A percentile compares a stretch with the other conserved stretches of the same genome.
phyloP scores from a whole-genome alignment of 2,888 invertebrate species.

The Mythimna impura region DNA sequence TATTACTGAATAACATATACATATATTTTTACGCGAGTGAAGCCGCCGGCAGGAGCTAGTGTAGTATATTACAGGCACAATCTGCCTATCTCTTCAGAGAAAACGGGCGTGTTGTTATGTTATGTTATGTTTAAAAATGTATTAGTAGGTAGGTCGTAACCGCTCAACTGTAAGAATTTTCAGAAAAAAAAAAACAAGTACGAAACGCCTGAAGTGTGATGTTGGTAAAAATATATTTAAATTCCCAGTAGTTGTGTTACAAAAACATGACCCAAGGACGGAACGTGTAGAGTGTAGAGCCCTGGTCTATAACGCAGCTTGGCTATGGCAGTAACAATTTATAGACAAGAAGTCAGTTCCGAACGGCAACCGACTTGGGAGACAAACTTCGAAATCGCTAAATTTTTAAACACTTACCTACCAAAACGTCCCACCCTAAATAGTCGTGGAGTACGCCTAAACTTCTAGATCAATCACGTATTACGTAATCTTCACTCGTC shows the following conservation, averaged over 20 bases:
- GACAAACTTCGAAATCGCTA: constrained; percentile 19
- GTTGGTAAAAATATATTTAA: background rate
- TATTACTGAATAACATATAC: no score
- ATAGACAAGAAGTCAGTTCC: background rate
- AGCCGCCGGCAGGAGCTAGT: no score
- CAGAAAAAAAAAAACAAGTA: background rate
- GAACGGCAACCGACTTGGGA: background rate
- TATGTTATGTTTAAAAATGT: background rate
- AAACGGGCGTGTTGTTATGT: background rate
- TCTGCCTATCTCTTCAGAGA: background rate
- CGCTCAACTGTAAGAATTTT: background rate
- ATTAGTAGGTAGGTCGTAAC: background rate
- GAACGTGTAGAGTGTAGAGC: background rate
- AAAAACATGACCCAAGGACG: background rate
- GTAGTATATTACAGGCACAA: background rate
- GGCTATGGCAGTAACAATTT: constrained; percentile 16
- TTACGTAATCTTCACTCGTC: background rate
- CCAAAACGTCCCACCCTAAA: constrained; percentile 9
- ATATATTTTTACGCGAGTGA: no score
- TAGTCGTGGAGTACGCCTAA: background rate
- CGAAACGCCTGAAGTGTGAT: background rate
- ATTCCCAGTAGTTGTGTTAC: background rate
- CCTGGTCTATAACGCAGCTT: background rate
- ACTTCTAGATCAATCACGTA: constrained; percentile 7
- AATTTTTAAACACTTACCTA: constrained; percentile 36